phyloP scores from a whole-genome alignment of 2,797 vertebrate species.

The Diplodus sargus region DNA sequence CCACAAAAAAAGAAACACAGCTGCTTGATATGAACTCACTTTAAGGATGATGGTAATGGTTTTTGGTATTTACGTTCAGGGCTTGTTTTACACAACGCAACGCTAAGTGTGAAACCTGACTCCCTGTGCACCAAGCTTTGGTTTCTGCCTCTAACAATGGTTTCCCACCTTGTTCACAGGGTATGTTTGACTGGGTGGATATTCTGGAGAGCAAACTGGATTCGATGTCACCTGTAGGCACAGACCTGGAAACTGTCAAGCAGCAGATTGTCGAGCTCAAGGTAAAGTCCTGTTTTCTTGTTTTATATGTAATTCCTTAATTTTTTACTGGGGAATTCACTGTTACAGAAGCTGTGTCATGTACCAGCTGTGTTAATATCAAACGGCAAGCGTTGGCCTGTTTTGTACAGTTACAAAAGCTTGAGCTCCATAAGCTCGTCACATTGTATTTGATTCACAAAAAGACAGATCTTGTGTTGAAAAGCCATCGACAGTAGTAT shows the following conservation, averaged over 20 bases:
- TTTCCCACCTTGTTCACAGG: constrained; percentile 81
- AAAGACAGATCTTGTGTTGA: constrained; percentile 35
- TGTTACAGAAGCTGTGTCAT: constrained; percentile 25
- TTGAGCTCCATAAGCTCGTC: constrained; percentile 15
- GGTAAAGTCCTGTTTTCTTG: constrained; percentile 82
- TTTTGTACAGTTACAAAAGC: constrained; percentile 35
- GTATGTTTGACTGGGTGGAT: constrained; percentile 98
- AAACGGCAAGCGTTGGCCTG: constrained; percentile 17
- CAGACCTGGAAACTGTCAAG: constrained; percentile 98
- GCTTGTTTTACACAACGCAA: constrained; percentile 23
- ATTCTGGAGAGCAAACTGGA: constrained; percentile 95
- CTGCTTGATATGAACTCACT: constrained; percentile 22
- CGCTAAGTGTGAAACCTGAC: constrained; percentile 62
- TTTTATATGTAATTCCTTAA: constrained; percentile 12
- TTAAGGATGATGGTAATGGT: not conserved
- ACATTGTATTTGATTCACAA: constrained; percentile 53
- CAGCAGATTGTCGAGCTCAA: constrained; percentile 98
- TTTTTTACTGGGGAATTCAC: not conserved
- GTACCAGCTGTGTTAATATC: constrained; percentile 71
- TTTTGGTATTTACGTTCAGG: constrained; percentile 15
- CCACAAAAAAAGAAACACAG: constrained; percentile 19
- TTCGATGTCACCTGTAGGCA: constrained; percentile 96
- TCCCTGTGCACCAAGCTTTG: constrained; percentile 48
- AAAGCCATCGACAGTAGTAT: constrained; percentile 10
- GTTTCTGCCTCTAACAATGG: constrained; percentile 68